Conservation (phyloP, 2,797 vertebrate genomes). For the Falco cherrug region DNA sequence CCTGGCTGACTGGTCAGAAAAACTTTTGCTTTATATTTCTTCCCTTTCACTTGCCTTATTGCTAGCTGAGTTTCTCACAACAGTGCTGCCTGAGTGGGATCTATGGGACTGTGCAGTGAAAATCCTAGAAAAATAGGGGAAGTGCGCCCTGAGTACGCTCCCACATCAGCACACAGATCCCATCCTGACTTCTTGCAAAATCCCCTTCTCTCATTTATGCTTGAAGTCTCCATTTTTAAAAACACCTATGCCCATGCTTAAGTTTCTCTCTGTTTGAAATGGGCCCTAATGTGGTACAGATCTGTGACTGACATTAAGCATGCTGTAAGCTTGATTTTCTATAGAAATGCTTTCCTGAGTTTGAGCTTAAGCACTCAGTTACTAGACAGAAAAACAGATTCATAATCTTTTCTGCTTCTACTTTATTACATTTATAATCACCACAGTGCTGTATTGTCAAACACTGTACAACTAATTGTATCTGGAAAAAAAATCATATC, state of each 20-base stretch:
- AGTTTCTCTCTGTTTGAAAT: not conserved
- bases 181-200: not conserved
- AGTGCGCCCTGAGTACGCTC: not conserved
- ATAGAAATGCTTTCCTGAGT: not conserved
- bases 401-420: not conserved
- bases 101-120: not conserved
- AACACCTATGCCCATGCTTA: not conserved
- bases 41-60: not conserved
- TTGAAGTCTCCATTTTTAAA: not conserved
- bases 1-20: not conserved
- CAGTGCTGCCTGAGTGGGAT: not conserved
- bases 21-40: not conserved
- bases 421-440: not conserved
- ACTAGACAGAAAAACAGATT: not conserved
- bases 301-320: not conserved
- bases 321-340: not conserved
- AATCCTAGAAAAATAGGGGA: not conserved
- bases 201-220: not conserved
- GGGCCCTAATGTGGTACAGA: not conserved
- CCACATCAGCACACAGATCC: not conserved
- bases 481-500: not conserved
- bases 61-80: not conserved
- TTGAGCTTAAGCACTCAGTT: not conserved
- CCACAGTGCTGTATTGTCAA: not conserved
- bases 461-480: not conserved